Evolutionary conservation across 2,113 vertebrate genomes (phyloP).

Genomic region (Gambusia affinis): DNA sequence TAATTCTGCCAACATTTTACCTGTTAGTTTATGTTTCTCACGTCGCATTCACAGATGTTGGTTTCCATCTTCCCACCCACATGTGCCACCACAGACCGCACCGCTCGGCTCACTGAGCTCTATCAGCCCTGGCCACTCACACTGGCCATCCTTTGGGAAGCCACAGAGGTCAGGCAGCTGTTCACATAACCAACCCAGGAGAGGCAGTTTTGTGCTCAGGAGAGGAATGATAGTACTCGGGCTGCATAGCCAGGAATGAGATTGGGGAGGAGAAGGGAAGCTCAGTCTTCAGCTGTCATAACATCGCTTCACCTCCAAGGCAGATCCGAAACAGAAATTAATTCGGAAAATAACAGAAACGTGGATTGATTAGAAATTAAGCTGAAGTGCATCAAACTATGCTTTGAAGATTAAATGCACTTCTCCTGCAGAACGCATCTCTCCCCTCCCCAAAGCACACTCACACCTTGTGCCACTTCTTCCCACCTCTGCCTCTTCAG

Average conservation of each 20-base stretch:
- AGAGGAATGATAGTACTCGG: conserved; percentile 86
- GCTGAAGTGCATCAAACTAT: no score
- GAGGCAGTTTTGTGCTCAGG: conserved; percentile 85
- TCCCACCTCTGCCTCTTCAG: conserved; percentile 95
- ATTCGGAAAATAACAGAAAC: no score
- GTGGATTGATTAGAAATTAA: no score
- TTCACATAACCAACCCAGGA: conserved; percentile 85
- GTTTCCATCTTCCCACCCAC: conserved; percentile 90
- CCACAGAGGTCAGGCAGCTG: conserved; percentile 87
- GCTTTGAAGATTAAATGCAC: conserved; percentile 30
- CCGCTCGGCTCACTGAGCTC: conserved; percentile 83
- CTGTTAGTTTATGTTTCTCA: conserved; percentile 25
- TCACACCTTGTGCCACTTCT: conserved; percentile 93
- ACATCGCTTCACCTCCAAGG: conserved; percentile 84
- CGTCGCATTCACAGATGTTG: conserved; percentile 82
- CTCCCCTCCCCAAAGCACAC: conserved; percentile 89
- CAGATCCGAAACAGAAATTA: not conserved
- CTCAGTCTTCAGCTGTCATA: conserved; percentile 89
- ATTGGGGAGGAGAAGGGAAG: conserved; percentile 71
- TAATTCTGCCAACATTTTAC: no score
- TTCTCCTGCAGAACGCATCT: conserved; percentile 90
- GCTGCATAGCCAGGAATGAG: conserved; percentile 77
- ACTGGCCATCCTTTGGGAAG: conserved; percentile 86
- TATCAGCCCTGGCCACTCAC: conserved; percentile 90
- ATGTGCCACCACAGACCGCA: conserved; percentile 57